phyloP scores from a whole-genome alignment of 2,113 vertebrate genomes.

The Trogon surrucura region DNA sequence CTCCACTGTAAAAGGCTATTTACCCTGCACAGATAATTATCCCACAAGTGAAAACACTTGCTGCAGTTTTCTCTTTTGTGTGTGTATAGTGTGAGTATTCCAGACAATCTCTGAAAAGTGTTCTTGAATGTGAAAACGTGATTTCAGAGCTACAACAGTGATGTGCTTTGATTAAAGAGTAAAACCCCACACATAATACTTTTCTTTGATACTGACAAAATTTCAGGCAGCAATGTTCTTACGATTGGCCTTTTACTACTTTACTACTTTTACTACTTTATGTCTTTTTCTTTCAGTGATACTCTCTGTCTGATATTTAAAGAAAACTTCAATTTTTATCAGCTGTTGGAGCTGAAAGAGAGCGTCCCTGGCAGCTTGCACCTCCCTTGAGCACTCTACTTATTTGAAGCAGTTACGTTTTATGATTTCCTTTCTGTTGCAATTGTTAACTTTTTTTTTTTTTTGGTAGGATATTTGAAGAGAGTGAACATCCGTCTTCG shows the following conservation, averaged over 20 bases:
- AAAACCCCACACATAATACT: neutral
- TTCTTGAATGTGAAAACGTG: neutral
- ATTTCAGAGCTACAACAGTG: slow-evolving; percentile 8
- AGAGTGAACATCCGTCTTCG: neutral
- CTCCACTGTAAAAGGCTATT: slow-evolving; percentile 3
- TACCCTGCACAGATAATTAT: slow-evolving; percentile 19
- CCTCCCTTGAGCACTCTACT: neutral
- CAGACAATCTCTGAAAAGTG: neutral
- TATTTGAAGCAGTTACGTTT: neutral
- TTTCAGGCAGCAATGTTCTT: neutral
- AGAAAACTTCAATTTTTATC: neutral
- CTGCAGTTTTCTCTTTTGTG: slow-evolving; percentile 16
- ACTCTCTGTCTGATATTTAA: neutral
- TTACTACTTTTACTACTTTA: neutral
- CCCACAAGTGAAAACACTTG: slow-evolving; percentile 33
- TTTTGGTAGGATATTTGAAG: slow-evolving; percentile 64
- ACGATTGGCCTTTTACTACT: neutral
- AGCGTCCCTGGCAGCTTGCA: neutral
- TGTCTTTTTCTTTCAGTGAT: neutral
- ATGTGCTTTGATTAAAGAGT: neutral
- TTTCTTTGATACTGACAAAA: neutral
- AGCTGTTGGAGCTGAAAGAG: neutral
- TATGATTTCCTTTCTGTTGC: neutral
- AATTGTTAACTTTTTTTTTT: neutral
- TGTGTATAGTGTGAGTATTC: neutral